These are phyloP conservation scores for Argyrosomus japonicus DNA, from an alignment of 2,113 vertebrate species.

Conservation along the genomic window DNA sequence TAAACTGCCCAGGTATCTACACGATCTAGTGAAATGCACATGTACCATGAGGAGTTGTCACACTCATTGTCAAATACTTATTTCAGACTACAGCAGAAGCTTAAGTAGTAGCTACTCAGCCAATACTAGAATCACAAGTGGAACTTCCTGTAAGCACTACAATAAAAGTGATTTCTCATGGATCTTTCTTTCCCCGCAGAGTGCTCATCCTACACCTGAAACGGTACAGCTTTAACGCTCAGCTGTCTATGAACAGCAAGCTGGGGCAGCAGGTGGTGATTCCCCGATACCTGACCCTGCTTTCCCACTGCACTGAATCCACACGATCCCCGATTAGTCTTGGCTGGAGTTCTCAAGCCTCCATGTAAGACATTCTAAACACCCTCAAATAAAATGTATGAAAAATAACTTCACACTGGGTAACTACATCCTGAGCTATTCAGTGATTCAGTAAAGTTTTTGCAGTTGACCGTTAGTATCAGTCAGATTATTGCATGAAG, in stretches of 20 bases:
- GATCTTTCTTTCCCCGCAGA: conserved; percentile 73
- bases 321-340: conserved; percentile 90
- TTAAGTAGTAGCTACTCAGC: too few relatives aligned
- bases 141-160: background rate
- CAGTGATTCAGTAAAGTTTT: background rate
- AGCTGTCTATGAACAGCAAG: conserved; percentile 96
- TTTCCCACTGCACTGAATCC: conserved; percentile 92
- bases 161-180: background rate
- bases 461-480: too few relatives aligned
- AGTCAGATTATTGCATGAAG: too few relatives aligned
- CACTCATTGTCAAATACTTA: background rate
- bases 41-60: background rate
- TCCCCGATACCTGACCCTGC: conserved; percentile 92
- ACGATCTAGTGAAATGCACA: background rate
- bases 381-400: background rate
- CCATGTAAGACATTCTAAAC: conserved; percentile 82
- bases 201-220: conserved; percentile 98
- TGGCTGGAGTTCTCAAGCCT: conserved; percentile 87
- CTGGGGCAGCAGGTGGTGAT: conserved; percentile 97
- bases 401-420: background rate
- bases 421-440: background rate
- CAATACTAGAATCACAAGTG: background rate
- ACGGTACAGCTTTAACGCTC: conserved; percentile 96
- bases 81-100: background rate
- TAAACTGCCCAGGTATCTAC: conserved; percentile 91